phyloP scores from a whole-genome alignment of 2,888 invertebrate genomes.

The Agrypnus murinus region DNA sequence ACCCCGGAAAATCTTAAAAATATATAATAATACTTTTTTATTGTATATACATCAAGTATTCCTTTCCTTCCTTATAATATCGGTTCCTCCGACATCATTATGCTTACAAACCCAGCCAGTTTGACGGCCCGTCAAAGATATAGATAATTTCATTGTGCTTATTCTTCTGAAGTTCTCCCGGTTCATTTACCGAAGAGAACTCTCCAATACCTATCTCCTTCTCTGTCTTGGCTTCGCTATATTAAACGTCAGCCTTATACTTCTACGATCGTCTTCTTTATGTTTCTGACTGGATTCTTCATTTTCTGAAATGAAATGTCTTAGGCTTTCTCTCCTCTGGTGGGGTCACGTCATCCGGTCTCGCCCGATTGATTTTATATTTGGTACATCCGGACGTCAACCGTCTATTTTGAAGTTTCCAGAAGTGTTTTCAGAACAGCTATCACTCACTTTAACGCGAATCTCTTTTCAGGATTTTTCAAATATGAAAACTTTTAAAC shows the following conservation, averaged over 20 bases:
- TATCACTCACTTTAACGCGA: conserved; percentile 4
- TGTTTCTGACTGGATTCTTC: conserved; percentile 24
- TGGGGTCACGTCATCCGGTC: conserved; percentile 14
- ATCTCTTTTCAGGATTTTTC: conserved; percentile 8
- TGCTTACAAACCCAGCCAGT: conserved; percentile 25
- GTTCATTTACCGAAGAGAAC: conserved; percentile 36
- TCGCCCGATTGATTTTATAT: conserved; percentile 26
- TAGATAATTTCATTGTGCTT: conserved; percentile 45
- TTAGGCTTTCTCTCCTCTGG: background rate
- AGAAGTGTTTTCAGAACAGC: conserved; percentile 8
- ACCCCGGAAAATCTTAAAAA: too few species aligned
- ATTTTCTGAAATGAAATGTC: conserved; percentile 17
- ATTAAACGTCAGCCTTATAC: conserved; percentile 37
- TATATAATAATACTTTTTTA: too few species aligned
- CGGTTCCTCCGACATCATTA: conserved; percentile 27
- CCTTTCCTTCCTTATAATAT: conserved; percentile 2
- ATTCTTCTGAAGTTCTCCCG: conserved; percentile 39
- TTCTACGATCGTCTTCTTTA: conserved; percentile 25
- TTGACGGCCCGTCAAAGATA: conserved; percentile 39
- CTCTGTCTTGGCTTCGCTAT: conserved; percentile 17
- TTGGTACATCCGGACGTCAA: conserved; percentile 5
- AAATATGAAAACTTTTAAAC: background rate
- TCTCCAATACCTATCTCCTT: too few species aligned
- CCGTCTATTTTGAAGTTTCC: background rate
- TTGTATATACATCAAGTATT: conserved; percentile 10